A percentile compares a stretch with the other conserved stretches of the same genome.
Conservation (phyloP, 2,113 vertebrate genomes). For the Pelvicachromis taeniatus region DNA sequence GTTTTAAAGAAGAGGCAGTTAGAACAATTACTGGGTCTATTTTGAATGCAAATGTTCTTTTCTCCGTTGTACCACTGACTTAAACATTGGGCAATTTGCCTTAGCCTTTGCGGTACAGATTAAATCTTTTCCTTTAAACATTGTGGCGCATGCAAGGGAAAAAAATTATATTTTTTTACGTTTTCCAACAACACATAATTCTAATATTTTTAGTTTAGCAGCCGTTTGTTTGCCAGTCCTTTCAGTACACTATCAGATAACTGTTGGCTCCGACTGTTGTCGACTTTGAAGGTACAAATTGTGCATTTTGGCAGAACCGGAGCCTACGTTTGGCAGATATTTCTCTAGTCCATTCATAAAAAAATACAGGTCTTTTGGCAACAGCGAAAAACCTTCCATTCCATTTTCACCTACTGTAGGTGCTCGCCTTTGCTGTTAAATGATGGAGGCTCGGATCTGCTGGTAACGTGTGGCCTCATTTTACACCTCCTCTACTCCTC, state of each 20-base stretch:
- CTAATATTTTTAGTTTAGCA: not conserved
- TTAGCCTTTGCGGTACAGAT: not conserved
- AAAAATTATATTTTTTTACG: not conserved
- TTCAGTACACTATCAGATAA: not conserved
- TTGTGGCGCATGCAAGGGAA: fast-evolving
- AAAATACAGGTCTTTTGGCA: conserved; percentile 64
- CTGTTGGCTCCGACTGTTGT: conserved; percentile 16
- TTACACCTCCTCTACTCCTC: conserved; percentile 66
- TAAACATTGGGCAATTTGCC: conserved; percentile 7
- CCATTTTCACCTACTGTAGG: conserved; percentile 71
- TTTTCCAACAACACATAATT: not conserved
- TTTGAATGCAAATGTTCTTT: conserved; percentile 44
- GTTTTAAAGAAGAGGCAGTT: conserved; percentile 55
- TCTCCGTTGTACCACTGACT: not conserved
- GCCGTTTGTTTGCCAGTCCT: not conserved
- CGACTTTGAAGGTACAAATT: conserved; percentile 32
- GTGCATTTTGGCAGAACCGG: conserved; percentile 57
- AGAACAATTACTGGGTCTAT: conserved; percentile 60
- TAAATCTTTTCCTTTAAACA: not conserved
- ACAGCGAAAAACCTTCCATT: conserved; percentile 51
- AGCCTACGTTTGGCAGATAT: conserved; percentile 61
- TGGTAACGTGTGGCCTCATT: conserved; percentile 66
- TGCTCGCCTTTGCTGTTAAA: conserved; percentile 60
- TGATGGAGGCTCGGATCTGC: conserved; percentile 50
- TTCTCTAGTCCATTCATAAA: conserved; percentile 62